Evolutionary conservation across 2,888 invertebrate species (phyloP), one percentile per base, ranked within the genome.

Genomic region (Drymonia ruficornis): DNA sequence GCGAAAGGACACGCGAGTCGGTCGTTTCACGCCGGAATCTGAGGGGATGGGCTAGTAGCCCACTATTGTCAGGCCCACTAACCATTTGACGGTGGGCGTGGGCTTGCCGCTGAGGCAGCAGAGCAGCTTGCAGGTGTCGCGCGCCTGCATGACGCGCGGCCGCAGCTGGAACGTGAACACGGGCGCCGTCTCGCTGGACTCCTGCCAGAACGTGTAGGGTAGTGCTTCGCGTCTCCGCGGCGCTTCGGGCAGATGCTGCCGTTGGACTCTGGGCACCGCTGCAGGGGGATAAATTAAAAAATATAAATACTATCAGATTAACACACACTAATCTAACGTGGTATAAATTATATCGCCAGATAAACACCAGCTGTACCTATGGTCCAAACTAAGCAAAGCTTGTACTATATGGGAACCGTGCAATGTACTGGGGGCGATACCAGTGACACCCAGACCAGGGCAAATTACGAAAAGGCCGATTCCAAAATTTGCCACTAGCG

Each of bases 121-220:
- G 47, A 99, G 95, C 65, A 99, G 95, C 93, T 99, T 99, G 94
- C 99, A 99, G 56, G 98, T 98, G 84, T 98, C 97, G 66, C 98
- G 96, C 78, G 94, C 95, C 93, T 99, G 99, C 95, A 99, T 99
- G 75, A 99, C 97, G 84, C 99, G 97, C 82, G 99, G 99, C 88
- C 99, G 96, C 72, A 99, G 95, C 80, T 98, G 96, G 97, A 99
- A 99, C 80, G 99, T 99, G 94, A 99, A 99, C 83, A 95, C 96
- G 60, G 99, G 99, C 61, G 98, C 98, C 76, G 96, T 96, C 91
- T 98, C 98, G 85, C 96, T 96, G 76, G 97, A 97, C 86, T 98
- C 98, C 90, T 97, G 96, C 97, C 98, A 98, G 94, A 97, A 96
- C 60, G 96, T 96, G 90, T 97, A 97, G 3, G 96, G 96, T 29